phyloP scores from a whole-genome alignment of 2,113 vertebrate species.

The Toxostoma redivivum region DNA sequence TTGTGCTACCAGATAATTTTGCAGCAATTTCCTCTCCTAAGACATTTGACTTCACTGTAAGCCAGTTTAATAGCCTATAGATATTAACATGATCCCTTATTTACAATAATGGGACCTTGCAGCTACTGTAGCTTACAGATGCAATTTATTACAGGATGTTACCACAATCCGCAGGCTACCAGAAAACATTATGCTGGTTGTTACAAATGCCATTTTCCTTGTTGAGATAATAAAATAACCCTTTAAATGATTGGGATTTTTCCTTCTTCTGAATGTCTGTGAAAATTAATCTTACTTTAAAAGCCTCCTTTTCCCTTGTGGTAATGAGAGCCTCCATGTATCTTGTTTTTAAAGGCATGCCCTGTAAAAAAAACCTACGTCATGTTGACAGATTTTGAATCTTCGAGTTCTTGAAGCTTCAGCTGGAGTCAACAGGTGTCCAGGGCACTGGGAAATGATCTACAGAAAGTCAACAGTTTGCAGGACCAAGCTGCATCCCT shows the following conservation, averaged over 20 bases:
- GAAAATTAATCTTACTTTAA: slow-evolving; percentile 62
- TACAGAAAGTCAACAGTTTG: neutral
- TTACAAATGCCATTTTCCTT: slow-evolving; percentile 55
- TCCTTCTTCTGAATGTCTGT: slow-evolving; percentile 34
- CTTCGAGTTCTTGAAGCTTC: neutral
- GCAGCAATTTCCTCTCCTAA: slow-evolving; percentile 53
- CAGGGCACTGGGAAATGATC: neutral
- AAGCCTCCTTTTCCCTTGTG: slow-evolving; percentile 42
- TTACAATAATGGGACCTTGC: slow-evolving; percentile 58
- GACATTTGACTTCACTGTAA: slow-evolving; percentile 53
- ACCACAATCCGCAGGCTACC: slow-evolving; percentile 42
- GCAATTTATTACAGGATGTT: slow-evolving; percentile 68
- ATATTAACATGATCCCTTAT: slow-evolving; percentile 65
- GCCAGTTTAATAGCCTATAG: slow-evolving; percentile 60
- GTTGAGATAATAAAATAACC: slow-evolving; percentile 62
- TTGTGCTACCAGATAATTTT: slow-evolving; percentile 54
- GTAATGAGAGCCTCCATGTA: slow-evolving; percentile 3
- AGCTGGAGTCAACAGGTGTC: slow-evolving; percentile 12
- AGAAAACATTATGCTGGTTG: slow-evolving; percentile 40
- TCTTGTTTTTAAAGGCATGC: slow-evolving; percentile 34
- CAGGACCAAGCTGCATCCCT: neutral
- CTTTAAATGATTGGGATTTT: slow-evolving; percentile 40
- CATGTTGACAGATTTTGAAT: neutral
- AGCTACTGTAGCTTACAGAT: slow-evolving; percentile 48
- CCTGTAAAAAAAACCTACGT: neutral